A percentile compares a stretch with the other conserved stretches of the same genome.
These are phyloP conservation scores for Lipophrys pholis DNA, from an alignment of 2,113 vertebrate species.

Conservation along the genomic window DNA sequence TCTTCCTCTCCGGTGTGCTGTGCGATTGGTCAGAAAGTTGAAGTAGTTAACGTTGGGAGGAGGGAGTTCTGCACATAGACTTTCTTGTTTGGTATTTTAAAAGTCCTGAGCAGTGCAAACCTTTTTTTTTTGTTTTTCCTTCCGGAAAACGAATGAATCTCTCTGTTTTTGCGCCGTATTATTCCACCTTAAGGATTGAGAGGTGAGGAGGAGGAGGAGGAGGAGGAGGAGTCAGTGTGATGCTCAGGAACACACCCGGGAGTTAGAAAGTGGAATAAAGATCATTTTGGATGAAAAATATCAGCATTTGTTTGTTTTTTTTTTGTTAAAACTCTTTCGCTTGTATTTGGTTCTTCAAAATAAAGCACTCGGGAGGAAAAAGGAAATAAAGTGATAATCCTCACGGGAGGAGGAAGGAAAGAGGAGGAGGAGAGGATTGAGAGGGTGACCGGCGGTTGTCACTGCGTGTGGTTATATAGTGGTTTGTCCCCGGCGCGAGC, in stretches of 20 bases:
- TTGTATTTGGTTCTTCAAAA: constrained; percentile 74
- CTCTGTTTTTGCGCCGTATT: no score
- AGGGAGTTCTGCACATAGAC: no score
- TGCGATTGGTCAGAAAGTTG: no score
- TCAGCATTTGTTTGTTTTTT: constrained; percentile 12
- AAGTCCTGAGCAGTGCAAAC: no score
- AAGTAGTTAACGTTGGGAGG: no score
- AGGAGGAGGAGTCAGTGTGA: constrained; percentile 9
- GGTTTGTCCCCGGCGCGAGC: constrained; percentile 69
- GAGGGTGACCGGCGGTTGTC: constrained; percentile 45
- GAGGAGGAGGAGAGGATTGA: constrained; percentile 40
- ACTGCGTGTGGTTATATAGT: constrained; percentile 64
- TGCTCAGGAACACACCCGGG: constrained; percentile 64
- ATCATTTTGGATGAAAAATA: constrained; percentile 62
- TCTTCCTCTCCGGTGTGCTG: no score
- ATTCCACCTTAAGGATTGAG: no score
- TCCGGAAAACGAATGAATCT: no score
- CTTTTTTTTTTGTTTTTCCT: no score
- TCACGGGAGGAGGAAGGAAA: constrained; percentile 9
- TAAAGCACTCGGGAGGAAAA: constrained; percentile 62
- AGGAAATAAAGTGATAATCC: constrained; percentile 54
- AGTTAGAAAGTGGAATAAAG: constrained; percentile 37
- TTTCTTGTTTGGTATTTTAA: no score
- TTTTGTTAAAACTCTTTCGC: constrained; percentile 11
- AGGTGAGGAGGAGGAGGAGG: constrained; percentile 14